Evolutionary conservation across 2,797 vertebrate species (phyloP), one percentile per base, ranked within the genome.

Genomic region (Danio choprae): DNA sequence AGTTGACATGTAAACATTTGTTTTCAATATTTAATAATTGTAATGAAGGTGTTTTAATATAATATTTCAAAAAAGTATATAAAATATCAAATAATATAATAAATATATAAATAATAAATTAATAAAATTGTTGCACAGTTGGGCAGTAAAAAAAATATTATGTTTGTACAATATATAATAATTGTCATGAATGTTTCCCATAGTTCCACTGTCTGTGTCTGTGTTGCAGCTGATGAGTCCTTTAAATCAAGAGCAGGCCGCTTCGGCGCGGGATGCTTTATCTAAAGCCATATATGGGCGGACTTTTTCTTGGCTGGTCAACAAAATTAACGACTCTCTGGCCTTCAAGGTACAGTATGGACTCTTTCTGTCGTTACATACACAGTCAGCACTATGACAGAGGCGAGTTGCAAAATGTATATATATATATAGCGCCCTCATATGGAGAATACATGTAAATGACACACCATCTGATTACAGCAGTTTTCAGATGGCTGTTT

Each of bases 221-320:
- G 13, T 63, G 18, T 80, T 69, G 7, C 87, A 99, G 98, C 89
- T 99, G 55, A 91, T 97, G 89, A 99, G 97, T 70, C 98, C 98
- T 0, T 89, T 99, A 87, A 98, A 98, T 91, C 91, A 98, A 68
- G 98, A 99, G 86, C 98, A 99, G 91, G 97, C 97, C 0, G 95
- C 95, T 0, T 96, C 96, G 0, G 98, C 96, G 0, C 91, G 97
- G 6, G 98, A 99, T 0, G 98, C 98, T 1, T 89, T 99, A 0
- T 95, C 98, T 11, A 99, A 99, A 86, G 98, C 98, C 0, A 88
- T 99, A 11, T 99, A 99, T 0, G 97, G 97, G 43, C 96, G 98
- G 71, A 98, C 98, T 18, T 99, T 99, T 87, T 95, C 96, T 83
- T 99, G 98, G 98, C 94, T 99, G 70, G 97, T 99, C 10, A 95